Percentiles rank a stretch among this genome's conserved stretches.
Conservation (phyloP, 2,113 vertebrate species). For the Poecile atricapillus region DNA sequence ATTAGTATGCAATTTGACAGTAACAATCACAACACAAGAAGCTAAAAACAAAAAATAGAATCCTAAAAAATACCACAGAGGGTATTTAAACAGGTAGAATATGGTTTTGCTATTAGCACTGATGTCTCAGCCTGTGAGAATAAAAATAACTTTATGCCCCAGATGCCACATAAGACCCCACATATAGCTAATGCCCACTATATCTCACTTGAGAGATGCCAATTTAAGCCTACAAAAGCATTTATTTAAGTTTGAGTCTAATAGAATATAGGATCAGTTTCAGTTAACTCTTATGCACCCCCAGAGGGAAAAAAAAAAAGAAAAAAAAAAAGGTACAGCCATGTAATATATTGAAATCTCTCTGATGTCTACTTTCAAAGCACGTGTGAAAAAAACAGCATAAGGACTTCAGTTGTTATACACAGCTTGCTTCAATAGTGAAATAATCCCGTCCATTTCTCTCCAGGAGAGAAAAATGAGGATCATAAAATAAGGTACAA, state of each 20-base stretch:
- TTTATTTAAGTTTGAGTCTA: neutral
- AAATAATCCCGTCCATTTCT: neutral
- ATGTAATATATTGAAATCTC: neutral
- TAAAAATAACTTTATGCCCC: neutral
- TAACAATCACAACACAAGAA: neutral
- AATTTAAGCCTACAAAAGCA: neutral
- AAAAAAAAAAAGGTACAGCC: neutral
- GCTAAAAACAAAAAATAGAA: neutral
- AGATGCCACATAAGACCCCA: neutral
- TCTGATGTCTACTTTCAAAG: neutral
- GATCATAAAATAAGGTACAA: neutral
- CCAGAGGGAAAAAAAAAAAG: neutral
- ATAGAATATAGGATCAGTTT: neutral
- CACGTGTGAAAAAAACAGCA: too few relatives aligned
- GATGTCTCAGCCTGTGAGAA: neutral
- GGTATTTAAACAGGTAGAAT: neutral
- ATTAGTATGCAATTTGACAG: neutral
- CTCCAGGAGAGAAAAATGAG: neutral
- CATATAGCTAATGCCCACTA: neutral
- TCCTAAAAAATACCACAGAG: accelerated
- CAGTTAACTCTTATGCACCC: neutral
- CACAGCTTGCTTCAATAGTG: neutral
- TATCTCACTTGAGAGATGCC: neutral
- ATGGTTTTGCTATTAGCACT: neutral
- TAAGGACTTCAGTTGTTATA: neutral